Evolutionary conservation across 2,113 vertebrate species (phyloP).

Genomic region (Corvus moneduloides): DNA sequence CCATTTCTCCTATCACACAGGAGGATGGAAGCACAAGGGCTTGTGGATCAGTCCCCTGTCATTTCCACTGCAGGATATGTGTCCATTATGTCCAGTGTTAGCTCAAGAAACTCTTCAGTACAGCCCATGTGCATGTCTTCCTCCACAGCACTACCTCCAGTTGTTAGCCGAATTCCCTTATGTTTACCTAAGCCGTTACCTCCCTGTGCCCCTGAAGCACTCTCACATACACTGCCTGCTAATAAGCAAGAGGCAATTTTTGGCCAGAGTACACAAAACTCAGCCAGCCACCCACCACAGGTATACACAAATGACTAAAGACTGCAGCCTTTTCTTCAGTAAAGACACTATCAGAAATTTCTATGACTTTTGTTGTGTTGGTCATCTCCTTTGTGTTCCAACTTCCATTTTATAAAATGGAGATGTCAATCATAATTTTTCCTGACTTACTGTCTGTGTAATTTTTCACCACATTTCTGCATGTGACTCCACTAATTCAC

Average conservation of each 20-base stretch:
- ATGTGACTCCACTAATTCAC: not conserved
- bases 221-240: not conserved
- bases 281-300: not conserved
- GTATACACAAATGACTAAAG: not conserved
- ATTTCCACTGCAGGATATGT: rapidly evolving
- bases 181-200: not conserved
- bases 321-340: not conserved
- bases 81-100: not conserved
- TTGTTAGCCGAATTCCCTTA: not conserved
- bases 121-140: not conserved
- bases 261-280: not conserved
- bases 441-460: not conserved
- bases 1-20: not conserved
- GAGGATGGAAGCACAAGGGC: not conserved
- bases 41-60: not conserved
- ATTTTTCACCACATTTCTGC: not conserved
- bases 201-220: not conserved
- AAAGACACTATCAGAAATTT: not conserved
- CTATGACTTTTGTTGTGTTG: not conserved
- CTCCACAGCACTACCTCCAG: not conserved
- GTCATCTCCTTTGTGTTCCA: not conserved
- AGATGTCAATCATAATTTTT: rapidly evolving
- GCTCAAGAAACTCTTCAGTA: not conserved
- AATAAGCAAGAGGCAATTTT: not conserved
- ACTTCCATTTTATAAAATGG: not conserved